A percentile compares a stretch with the other conserved stretches of the same genome.
These are phyloP conservation scores for Lepeophtheirus salmonis DNA, from an alignment of 1,140 invertebrate genomes.

Conservation along the genomic window DNA sequence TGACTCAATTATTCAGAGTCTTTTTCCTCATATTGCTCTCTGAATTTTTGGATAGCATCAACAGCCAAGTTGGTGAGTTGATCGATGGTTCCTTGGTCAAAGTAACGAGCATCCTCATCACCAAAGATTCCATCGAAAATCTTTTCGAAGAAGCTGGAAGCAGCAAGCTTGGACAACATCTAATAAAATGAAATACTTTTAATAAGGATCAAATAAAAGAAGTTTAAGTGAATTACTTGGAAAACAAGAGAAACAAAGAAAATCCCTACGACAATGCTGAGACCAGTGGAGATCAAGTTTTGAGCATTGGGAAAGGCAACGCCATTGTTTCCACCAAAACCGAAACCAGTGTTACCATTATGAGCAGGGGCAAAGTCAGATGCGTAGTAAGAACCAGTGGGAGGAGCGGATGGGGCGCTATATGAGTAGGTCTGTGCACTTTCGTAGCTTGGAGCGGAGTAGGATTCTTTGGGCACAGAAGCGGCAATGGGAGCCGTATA, in stretches of 20 bases:
- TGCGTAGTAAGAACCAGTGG: not conserved
- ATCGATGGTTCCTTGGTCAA: not conserved
- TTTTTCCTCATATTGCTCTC: not conserved
- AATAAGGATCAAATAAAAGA: not conserved
- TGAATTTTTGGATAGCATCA: not conserved
- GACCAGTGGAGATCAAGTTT: not conserved
- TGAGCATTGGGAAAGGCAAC: not conserved
- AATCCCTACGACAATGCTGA: not conserved
- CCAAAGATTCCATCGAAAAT: not conserved
- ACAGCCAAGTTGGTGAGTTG: not conserved
- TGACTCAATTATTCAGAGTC: no score
- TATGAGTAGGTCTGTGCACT: not conserved
- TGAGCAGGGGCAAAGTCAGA: not conserved
- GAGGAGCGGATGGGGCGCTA: not conserved
- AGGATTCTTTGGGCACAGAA: not conserved
- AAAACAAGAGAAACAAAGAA: not conserved
- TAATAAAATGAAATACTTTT: not conserved
- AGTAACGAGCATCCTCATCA: not conserved
- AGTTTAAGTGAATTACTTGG: not conserved
- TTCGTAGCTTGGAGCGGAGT: not conserved
- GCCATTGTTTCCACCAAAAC: not conserved
- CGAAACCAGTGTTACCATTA: no score
- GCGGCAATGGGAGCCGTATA: not conserved
- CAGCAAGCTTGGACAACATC: not conserved
- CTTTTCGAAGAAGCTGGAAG: not conserved